Conservation (phyloP, 2,797 vertebrate species). For the Silurus lanzhouensis region DNA sequence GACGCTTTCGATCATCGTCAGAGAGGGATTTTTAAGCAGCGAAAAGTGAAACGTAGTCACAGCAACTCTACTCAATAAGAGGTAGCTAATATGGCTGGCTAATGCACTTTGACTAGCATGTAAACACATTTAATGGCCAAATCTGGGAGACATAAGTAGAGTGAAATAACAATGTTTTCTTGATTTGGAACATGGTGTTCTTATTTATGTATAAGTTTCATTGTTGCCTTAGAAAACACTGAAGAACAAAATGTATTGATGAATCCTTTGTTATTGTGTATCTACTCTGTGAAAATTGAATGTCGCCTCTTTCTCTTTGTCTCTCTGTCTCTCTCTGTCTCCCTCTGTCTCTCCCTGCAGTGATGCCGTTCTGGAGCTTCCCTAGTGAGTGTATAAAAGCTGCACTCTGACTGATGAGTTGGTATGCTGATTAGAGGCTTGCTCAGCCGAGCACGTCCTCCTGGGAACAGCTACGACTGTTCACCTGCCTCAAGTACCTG, state of each 20-base stretch:
- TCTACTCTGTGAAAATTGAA: background rate
- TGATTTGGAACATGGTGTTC: background rate
- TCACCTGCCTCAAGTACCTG: constrained; percentile 45
- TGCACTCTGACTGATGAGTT: constrained; percentile 63
- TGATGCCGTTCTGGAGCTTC: constrained; percentile 57
- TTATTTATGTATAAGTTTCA: background rate
- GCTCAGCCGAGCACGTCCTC: constrained; percentile 48
- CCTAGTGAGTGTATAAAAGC: constrained; percentile 40
- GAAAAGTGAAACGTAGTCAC: background rate
- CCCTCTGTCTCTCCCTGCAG: constrained; percentile 66
- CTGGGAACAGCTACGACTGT: constrained; percentile 43
- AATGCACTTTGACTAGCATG: background rate
- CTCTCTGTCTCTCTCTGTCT: constrained; percentile 6
- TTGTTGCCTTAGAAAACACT: background rate
- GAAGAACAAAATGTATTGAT: background rate
- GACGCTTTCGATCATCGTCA: background rate
- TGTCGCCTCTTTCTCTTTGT: background rate
- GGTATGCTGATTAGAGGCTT: constrained; percentile 66
- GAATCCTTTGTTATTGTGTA: background rate
- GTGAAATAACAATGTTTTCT: background rate
- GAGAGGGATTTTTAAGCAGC: background rate
- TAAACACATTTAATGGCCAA: background rate
- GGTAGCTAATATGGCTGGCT: background rate
- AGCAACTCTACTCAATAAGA: too few species aligned
- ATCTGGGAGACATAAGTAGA: background rate